Percentiles rank a stretch among this genome's conserved stretches.
Evolutionary conservation across 2,888 invertebrate genomes (phyloP).

Genomic region (Chrysopilus asiliformis): DNA sequence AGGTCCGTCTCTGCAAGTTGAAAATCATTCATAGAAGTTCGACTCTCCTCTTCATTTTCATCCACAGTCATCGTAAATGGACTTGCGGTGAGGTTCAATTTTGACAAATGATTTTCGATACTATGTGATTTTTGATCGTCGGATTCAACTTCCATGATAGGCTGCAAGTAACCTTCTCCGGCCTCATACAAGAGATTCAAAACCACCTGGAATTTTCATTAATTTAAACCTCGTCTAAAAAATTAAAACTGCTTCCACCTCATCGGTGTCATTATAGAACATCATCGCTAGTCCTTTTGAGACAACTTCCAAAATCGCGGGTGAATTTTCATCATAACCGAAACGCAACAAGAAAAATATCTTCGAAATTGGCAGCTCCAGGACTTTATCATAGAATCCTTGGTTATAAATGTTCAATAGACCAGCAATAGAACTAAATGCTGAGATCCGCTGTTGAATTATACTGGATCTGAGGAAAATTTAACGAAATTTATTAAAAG

Average conservation of each 20-base stretch:
- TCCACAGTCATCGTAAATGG: constrained; percentile 25
- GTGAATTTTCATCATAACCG: constrained; percentile 71
- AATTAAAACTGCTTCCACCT: constrained; percentile 32
- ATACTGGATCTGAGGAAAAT: constrained; percentile 45
- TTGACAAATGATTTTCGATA: constrained; percentile 41
- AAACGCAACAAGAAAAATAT: constrained; percentile 69
- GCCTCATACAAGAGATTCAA: constrained; percentile 55
- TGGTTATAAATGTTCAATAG: constrained; percentile 56
- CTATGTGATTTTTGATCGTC: constrained; percentile 39
- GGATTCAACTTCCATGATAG: constrained; percentile 37
- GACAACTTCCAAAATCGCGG: constrained; percentile 59
- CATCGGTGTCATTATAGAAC: constrained; percentile 64
- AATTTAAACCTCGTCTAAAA: not conserved
- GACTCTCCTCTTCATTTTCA: constrained; percentile 36
- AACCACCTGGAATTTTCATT: constrained; percentile 33
- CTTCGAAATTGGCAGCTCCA: constrained; percentile 64
- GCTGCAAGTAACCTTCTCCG: constrained; percentile 49
- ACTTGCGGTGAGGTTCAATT: constrained; percentile 23
- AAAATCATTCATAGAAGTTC: constrained; percentile 66
- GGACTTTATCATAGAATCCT: constrained; percentile 62
- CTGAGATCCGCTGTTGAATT: constrained; percentile 71
- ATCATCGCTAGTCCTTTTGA: constrained; percentile 62
- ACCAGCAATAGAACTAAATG: constrained; percentile 66
- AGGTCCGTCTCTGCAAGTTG: constrained; percentile 76
- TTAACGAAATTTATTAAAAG: not conserved